Percentiles rank a stretch among this genome's conserved stretches.
Evolutionary conservation across 2,113 vertebrate species (phyloP).

Genomic region (Kryptolebias marmoratus): DNA sequence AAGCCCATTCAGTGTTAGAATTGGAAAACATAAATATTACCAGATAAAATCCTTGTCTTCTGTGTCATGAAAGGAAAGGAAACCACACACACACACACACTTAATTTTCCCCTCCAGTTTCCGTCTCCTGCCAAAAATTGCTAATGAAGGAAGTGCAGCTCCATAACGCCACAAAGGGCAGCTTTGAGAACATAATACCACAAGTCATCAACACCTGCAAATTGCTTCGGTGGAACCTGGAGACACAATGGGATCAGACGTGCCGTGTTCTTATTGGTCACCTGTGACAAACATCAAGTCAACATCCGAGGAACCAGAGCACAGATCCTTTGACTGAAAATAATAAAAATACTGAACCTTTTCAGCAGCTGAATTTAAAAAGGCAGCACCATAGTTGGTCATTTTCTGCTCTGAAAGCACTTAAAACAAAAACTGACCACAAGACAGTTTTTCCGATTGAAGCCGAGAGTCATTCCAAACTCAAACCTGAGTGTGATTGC

Average conservation of each 20-base stretch:
- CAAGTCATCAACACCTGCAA: slow-evolving; percentile 35
- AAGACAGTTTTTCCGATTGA: slow-evolving; percentile 39
- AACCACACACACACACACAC: slow-evolving; percentile 8
- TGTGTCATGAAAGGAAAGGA: slow-evolving; percentile 9
- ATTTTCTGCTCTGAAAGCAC: slow-evolving; percentile 72
- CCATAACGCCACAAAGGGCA: slow-evolving; percentile 38
- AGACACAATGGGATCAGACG: slow-evolving; percentile 47
- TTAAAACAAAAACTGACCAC: slow-evolving; percentile 42
- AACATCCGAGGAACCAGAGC: slow-evolving; percentile 16
- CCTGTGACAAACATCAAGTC: neutral
- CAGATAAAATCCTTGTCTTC: slow-evolving; percentile 5
- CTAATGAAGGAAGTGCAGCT: slow-evolving; percentile 18
- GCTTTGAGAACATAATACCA: slow-evolving; percentile 41
- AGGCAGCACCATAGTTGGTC: slow-evolving; percentile 49
- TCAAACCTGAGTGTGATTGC: too few relatives aligned
- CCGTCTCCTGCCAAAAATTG: slow-evolving; percentile 7
- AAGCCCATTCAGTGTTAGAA: neutral
- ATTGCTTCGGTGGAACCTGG: slow-evolving; percentile 20
- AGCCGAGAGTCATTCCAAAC: too few relatives aligned
- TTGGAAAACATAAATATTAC: slow-evolving; percentile 7
- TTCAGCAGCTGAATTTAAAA: slow-evolving; percentile 53
- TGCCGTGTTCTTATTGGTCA: slow-evolving; percentile 12
- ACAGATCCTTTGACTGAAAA: slow-evolving; percentile 71
- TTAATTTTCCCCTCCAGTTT: neutral
- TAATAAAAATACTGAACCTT: slow-evolving; percentile 80